Percentiles rank a stretch among this genome's conserved stretches.
Conservation (phyloP, 2,797 vertebrate species). For the Miichthys miiuy region DNA sequence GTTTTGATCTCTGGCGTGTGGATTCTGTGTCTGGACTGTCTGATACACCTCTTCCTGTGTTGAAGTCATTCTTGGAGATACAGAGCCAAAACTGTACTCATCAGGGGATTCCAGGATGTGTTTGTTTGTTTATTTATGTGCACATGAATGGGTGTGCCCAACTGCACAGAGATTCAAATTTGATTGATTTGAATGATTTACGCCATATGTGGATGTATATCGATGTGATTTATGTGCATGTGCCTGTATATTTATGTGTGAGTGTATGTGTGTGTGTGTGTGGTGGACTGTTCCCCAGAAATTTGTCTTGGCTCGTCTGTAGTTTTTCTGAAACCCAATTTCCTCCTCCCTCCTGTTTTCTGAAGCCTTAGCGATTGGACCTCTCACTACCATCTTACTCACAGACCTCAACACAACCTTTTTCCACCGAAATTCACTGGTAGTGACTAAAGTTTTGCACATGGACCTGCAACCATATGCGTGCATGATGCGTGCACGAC, state of each 20-base stretch:
- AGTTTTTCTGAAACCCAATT: conserved; percentile 53
- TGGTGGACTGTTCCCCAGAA: conserved; percentile 26
- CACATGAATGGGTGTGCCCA: conserved; percentile 30
- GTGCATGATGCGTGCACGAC: not conserved
- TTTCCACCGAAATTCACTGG: conserved; percentile 56
- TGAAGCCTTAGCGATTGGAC: not conserved
- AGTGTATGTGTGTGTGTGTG: not conserved
- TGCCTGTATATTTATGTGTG: conserved; percentile 4
- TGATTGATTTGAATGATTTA: conserved; percentile 42
- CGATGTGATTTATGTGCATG: conserved; percentile 28
- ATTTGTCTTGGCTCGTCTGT: conserved; percentile 69
- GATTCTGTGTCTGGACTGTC: conserved; percentile 15
- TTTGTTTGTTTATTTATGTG: not conserved
- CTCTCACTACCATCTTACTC: conserved; percentile 16
- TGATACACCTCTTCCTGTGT: conserved; percentile 49
- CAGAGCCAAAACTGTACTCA: conserved; percentile 12
- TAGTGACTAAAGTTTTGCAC: conserved; percentile 38
- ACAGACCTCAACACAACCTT: conserved; percentile 17
- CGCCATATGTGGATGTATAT: conserved; percentile 14
- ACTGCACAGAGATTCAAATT: conserved; percentile 12
- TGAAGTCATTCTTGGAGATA: conserved; percentile 7
- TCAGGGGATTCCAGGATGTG: conserved; percentile 23
- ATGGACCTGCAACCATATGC: conserved; percentile 25
- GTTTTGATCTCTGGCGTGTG: conserved; percentile 31
- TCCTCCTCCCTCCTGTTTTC: conserved; percentile 50